Evolutionary conservation across 2,797 vertebrate genomes (phyloP).

Genomic region (Mastacembelus armatus): DNA sequence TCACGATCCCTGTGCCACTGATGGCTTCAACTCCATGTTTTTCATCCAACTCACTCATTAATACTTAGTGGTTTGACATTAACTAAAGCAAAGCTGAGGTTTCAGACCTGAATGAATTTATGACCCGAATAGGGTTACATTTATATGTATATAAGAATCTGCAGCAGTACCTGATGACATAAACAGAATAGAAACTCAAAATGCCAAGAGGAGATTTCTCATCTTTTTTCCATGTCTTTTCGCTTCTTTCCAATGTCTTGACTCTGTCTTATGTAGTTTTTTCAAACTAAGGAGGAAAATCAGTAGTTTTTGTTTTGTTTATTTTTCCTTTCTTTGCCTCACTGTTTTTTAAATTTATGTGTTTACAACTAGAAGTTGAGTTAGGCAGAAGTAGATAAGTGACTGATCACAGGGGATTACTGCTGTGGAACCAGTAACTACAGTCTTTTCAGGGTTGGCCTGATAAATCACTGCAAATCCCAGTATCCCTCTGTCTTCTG

Average conservation of each 20-base stretch:
- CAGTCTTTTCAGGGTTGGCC: slow-evolving; percentile 7
- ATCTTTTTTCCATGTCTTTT: too few species aligned
- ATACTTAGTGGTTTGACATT: slow-evolving; percentile 31
- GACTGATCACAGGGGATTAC: slow-evolving; percentile 13
- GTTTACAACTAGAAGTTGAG: slow-evolving; percentile 17
- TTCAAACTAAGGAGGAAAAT: background rate
- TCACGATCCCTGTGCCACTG: slow-evolving; percentile 49
- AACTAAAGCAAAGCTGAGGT: slow-evolving; percentile 15
- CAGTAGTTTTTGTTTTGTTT: background rate
- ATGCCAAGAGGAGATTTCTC: too few species aligned
- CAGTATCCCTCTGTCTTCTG: background rate
- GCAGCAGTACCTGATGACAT: background rate
- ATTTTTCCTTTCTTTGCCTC: background rate
- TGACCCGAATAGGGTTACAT: slow-evolving; percentile 3
- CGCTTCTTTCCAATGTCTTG: background rate
- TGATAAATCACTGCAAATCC: slow-evolving; percentile 30
- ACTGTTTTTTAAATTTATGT: slow-evolving; percentile 14
- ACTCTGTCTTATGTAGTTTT: background rate
- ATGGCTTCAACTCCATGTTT: slow-evolving; percentile 39
- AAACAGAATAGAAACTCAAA: background rate
- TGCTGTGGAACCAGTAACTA: slow-evolving; percentile 6
- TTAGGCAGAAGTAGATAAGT: slow-evolving; percentile 9
- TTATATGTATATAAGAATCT: background rate
- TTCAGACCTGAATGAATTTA: background rate
- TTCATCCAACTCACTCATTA: slow-evolving; percentile 44